Base-by-base conservation (phyloP, 2,113 vertebrate species). In the Gnathonemus longibarbis region DNA sequence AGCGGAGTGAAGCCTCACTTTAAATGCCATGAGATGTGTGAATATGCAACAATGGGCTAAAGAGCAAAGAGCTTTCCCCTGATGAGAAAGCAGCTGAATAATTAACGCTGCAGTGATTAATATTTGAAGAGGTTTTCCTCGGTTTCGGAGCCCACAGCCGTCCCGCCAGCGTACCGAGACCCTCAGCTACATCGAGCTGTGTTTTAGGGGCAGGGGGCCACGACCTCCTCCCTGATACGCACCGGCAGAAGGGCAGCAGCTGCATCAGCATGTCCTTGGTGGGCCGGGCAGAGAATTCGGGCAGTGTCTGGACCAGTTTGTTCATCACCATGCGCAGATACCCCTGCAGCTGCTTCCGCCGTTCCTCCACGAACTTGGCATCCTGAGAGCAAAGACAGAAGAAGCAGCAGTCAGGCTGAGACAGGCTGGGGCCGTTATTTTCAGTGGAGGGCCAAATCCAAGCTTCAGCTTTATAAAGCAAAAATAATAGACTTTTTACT, bases 291-390 rank as follows among this genome's bases (percentile, higher is more conserved):
- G 96, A 95, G 92, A 99, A 99, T 94, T 98, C 97, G 3, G 98
- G 98, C 92, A 98, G 95, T 19, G 96, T 96, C 94, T 99, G 98
- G 94, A 99, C 97, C 91, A 99, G 94, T 94, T 99, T 99, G 96
- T 99, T 99, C 98, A 99, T 98, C 94, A 99, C 96, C 0, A 93
- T 97, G 89, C 98, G 97, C 91, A 99, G 95, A 95, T 99, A 99
- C 89, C 93, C 95, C 94, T 99, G 98, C 74, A 99, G 96, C 93
- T 98, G 98, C 91, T 99, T 99, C 91, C 98, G 94, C 9, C 98
- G 95, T 92, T 99, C 98, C 94, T 99, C 98, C 80, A 99, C 98
- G 92, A 99, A 99, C 94, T 98, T 99, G 93, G 98, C 98, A 91
- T 99, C 98, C 98, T 99, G 91, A 31, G 87, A 90, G 56, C 15